Conservation (phyloP, 2,797 vertebrate genomes). For the Typhlichthys subterraneus region DNA sequence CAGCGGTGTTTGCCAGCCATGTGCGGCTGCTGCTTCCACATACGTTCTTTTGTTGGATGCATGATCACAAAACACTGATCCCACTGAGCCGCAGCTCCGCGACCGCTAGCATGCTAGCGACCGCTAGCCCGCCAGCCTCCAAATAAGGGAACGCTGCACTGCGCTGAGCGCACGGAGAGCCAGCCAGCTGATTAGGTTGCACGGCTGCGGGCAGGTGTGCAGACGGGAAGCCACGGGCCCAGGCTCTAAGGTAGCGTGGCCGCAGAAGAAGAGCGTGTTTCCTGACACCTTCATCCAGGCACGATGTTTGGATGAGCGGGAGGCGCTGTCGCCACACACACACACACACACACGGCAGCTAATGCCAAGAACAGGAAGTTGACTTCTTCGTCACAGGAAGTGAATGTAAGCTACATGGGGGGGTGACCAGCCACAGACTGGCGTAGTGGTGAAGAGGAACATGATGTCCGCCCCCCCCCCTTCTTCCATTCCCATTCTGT, state of each 20-base stretch:
- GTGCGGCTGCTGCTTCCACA: neutral
- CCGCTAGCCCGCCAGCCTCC: constrained; percentile 33
- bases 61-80: constrained; percentile 28
- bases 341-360: neutral
- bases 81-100: constrained; percentile 19
- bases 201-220: constrained; percentile 27
- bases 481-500: constrained; percentile 42
- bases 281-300: constrained; percentile 3
- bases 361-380: too few relatives aligned
- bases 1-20: constrained; percentile 1
- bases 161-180: constrained; percentile 49
- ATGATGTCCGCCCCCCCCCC: too few relatives aligned
- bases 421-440: constrained; percentile 16
- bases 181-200: constrained; percentile 54
- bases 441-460: neutral
- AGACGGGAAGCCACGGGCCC: constrained; percentile 13
- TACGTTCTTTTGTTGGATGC: constrained; percentile 19
- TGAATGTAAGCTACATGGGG: neutral
- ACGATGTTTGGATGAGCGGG: constrained; percentile 1
- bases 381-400: neutral
- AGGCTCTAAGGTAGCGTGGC: constrained; percentile 9
- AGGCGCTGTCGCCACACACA: neutral
- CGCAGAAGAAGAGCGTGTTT: neutral
- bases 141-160: constrained; percentile 34
- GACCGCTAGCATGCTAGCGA: constrained; percentile 16